Evolutionary conservation across 2,888 invertebrate species (phyloP).

Genomic region (Clanis bilineata): DNA sequence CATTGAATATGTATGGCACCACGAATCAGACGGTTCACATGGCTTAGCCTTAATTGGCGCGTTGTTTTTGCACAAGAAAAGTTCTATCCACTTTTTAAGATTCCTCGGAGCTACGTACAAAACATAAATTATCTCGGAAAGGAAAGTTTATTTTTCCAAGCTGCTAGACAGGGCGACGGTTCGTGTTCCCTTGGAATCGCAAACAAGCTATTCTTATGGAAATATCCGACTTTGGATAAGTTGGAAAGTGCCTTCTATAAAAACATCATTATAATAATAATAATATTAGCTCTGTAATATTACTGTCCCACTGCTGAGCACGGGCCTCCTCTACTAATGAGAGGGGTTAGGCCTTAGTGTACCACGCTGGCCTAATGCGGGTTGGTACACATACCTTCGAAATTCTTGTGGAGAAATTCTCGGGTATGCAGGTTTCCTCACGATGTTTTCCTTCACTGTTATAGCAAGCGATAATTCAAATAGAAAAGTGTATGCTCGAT

Average conservation of each 20-base stretch:
- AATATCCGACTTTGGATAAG: slow-evolving; percentile 48
- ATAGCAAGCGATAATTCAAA: too few relatives aligned
- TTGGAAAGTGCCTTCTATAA: slow-evolving; percentile 42
- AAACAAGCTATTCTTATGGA: slow-evolving; percentile 64
- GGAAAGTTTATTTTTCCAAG: slow-evolving; percentile 49
- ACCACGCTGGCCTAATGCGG: too few relatives aligned
- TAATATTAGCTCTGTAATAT: too few relatives aligned
- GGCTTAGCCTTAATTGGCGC: slow-evolving; percentile 8
- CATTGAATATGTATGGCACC: slow-evolving; percentile 30
- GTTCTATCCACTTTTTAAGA: slow-evolving; percentile 23
- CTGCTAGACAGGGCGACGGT: slow-evolving; percentile 29
- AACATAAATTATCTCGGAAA: slow-evolving; percentile 51
- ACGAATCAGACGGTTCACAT: background rate
- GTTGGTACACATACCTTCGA: too few relatives aligned
- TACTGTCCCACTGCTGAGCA: too few relatives aligned
- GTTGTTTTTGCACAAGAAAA: slow-evolving; percentile 25
- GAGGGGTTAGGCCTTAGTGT: too few relatives aligned
- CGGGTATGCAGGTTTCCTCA: too few relatives aligned
- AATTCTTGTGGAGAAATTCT: too few relatives aligned
- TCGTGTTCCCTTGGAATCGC: slow-evolving; percentile 39
- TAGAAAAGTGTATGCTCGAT: too few relatives aligned
- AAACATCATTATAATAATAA: slow-evolving; percentile 33
- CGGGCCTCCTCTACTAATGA: too few relatives aligned
- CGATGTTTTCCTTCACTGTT: too few relatives aligned
- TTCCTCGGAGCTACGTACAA: slow-evolving; percentile 20